Conservation (phyloP, 2,797 vertebrate genomes). For the Sylvia borin region DNA sequence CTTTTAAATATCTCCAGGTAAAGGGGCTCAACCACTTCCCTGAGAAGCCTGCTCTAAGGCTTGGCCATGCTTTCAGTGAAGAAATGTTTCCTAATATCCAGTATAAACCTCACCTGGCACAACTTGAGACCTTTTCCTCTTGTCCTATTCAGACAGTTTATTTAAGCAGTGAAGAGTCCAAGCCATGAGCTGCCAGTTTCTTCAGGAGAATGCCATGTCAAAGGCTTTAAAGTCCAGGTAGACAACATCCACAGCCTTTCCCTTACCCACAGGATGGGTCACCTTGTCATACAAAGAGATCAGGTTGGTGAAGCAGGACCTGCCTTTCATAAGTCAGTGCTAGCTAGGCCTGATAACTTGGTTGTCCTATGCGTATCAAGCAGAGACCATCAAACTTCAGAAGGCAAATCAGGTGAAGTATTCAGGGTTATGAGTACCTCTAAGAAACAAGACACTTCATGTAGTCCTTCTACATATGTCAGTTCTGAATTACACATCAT, state of each 20-base stretch:
- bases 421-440: neutral
- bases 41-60: neutral
- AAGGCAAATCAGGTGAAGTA: neutral
- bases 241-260: neutral
- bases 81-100: neutral
- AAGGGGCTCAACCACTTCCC: neutral
- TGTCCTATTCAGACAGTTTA: neutral
- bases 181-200: neutral
- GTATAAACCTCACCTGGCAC: accelerated
- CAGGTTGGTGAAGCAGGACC: neutral
- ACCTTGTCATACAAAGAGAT: neutral
- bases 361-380: too few species aligned
- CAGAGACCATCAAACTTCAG: neutral
- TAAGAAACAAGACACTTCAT: neutral
- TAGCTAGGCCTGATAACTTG: too few species aligned
- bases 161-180: accelerated
- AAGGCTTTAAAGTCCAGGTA: neutral
- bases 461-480: neutral
- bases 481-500: neutral
- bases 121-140: neutral
- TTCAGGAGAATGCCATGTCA: neutral
- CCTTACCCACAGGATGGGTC: neutral
- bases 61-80: neutral
- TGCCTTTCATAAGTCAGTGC: accelerated
- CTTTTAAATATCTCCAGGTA: neutral